These are phyloP conservation scores for Passer domesticus DNA, from an alignment of 2,113 vertebrate genomes.

Conservation along the genomic window DNA sequence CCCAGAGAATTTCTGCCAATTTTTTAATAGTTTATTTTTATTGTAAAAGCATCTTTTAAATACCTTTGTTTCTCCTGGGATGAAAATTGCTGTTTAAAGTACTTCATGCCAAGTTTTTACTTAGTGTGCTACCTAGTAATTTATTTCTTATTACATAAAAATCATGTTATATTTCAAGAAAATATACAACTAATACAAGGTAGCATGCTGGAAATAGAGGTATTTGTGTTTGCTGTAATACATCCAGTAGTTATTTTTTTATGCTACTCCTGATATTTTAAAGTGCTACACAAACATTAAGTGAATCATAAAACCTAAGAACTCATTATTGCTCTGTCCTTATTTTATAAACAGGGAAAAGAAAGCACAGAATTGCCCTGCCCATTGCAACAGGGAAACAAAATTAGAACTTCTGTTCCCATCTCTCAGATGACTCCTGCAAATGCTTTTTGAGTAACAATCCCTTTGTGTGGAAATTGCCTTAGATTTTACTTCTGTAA, in stretches of 20 bases:
- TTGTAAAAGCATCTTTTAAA: constrained; percentile 36
- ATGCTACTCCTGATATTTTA: not conserved
- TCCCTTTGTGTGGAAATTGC: not conserved
- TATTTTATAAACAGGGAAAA: not conserved
- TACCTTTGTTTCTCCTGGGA: constrained; percentile 9
- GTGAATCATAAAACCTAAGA: not conserved
- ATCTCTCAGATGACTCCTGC: not conserved
- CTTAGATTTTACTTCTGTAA: not conserved
- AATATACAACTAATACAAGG: not conserved
- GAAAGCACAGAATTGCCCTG: not conserved
- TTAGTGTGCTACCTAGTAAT: not conserved
- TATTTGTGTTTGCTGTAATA: not conserved
- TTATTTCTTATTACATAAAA: not conserved
- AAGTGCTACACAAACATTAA: constrained; percentile 18
- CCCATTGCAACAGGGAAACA: not conserved
- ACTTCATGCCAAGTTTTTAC: not conserved
- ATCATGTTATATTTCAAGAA: not conserved
- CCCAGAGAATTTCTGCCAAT: constrained; percentile 7
- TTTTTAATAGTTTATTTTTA: constrained; percentile 18
- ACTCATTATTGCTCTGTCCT: not conserved
- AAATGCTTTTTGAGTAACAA: not conserved
- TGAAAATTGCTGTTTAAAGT: not conserved
- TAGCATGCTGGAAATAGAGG: not conserved
- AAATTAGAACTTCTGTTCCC: not conserved
- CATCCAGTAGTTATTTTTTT: not conserved